These are phyloP conservation scores for Kradibia gibbosae DNA, from an alignment of 1,140 invertebrate genomes.

Conservation along the genomic window DNA sequence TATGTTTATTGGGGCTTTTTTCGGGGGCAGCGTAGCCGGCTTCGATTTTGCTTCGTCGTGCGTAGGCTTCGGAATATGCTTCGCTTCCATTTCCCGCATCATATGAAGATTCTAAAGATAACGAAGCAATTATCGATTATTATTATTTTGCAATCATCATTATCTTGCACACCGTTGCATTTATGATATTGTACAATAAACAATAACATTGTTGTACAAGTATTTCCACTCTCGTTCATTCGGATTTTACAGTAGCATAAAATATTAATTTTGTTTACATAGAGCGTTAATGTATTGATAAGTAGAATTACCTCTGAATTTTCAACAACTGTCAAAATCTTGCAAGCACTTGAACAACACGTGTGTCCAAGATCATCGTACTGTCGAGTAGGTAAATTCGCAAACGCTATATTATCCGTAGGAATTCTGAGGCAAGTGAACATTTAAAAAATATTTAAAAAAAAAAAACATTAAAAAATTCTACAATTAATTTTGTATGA, in stretches of 20 bases:
- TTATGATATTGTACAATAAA: too few species aligned
- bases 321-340: slow-evolving; percentile 54
- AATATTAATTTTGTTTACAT: too few species aligned
- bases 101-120: slow-evolving; percentile 33
- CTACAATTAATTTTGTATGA: too few species aligned
- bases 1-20: neutral
- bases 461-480: neutral
- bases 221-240: too few species aligned
- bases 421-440: slow-evolving; percentile 46
- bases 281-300: neutral
- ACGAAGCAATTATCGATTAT: neutral
- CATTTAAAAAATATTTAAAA: neutral
- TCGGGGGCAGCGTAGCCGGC: too few species aligned
- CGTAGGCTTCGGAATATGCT: slow-evolving; percentile 24
- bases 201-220: too few species aligned
- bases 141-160: neutral
- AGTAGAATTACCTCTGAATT: slow-evolving; percentile 43
- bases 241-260: too few species aligned
- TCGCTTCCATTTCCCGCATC: neutral
- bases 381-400: slow-evolving; percentile 48
- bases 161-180: too few species aligned
- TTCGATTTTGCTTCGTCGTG: neutral
- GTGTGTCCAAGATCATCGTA: slow-evolving; percentile 54
- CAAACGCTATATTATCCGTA: slow-evolving; percentile 8
- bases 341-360: slow-evolving; percentile 53